phyloP scores from a whole-genome alignment of 2,797 vertebrate genomes.

The Helicolenus hilgendorfi region DNA sequence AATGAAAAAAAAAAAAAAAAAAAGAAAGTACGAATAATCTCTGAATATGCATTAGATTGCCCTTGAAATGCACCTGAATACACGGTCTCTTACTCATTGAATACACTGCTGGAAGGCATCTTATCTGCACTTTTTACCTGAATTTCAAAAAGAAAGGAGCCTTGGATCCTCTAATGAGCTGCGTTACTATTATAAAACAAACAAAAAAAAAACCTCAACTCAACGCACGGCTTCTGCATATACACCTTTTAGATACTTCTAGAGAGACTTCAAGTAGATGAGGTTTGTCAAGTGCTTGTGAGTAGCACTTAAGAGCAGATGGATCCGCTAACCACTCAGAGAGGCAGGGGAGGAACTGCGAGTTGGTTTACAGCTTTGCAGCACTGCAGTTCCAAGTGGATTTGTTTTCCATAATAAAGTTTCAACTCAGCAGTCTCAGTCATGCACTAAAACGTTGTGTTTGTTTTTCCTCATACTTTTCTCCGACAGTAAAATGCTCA shows the following conservation, averaged over 20 bases:
- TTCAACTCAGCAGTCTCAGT: background rate
- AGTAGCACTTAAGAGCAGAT: constrained; percentile 33
- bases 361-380: constrained; percentile 37
- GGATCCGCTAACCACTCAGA: constrained; percentile 23
- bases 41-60: background rate
- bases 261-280: constrained; percentile 12
- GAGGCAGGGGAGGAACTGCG: background rate
- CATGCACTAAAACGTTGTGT: background rate
- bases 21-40: background rate
- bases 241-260: background rate
- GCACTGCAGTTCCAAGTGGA: background rate
- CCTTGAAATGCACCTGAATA: background rate
- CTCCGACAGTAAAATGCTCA: background rate
- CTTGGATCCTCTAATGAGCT: background rate
- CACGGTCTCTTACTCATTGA: background rate
- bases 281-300: constrained; percentile 37
- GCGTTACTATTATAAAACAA: background rate
- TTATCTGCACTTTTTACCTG: background rate
- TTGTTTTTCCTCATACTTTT: background rate
- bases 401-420: constrained; percentile 21
- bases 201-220: background rate
- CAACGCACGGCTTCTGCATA: background rate
- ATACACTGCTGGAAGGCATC: background rate
- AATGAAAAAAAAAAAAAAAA: too few relatives aligned
- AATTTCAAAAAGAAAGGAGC: background rate